Evolutionary conservation across 2,888 invertebrate genomes (phyloP).

Genomic region (Cepaea hortensis): DNA sequence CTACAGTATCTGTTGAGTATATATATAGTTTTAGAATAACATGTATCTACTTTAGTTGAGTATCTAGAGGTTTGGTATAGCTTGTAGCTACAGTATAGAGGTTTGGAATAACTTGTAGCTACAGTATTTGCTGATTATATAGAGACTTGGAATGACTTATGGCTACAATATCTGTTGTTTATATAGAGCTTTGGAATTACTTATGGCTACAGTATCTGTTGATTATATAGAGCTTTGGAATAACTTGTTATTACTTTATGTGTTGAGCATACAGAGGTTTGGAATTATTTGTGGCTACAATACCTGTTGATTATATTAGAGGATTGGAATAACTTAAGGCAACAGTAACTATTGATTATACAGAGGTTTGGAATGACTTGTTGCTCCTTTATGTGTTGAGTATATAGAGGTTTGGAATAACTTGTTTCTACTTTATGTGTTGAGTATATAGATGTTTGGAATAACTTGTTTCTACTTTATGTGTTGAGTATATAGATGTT

Average conservation of each 20-base stretch:
- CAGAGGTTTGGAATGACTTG: too few species aligned
- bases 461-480: too few species aligned
- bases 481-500: too few species aligned
- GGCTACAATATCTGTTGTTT: constrained; percentile 60
- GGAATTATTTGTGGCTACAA: background rate
- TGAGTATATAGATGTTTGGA: background rate
- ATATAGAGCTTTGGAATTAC: background rate
- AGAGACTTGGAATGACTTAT: background rate
- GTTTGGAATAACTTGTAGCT: background rate
- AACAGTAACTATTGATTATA: background rate
- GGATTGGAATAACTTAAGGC: too few species aligned
- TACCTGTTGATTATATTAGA: too few species aligned
- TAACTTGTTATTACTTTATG: constrained; percentile 57
- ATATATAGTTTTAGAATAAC: too few species aligned
- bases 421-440: background rate
- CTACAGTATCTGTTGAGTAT: too few species aligned
- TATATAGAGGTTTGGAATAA: too few species aligned
- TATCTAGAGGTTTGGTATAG: too few species aligned
- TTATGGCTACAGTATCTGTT: constrained; percentile 59
- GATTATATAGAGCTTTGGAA: background rate
- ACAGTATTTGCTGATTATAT: background rate
- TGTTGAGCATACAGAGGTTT: constrained; percentile 38
- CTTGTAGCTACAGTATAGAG: background rate
- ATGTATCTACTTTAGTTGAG: background rate
- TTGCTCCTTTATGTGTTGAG: too few species aligned